Conservation (phyloP, 1,140 invertebrate species). For the Argopecten irradians region DNA sequence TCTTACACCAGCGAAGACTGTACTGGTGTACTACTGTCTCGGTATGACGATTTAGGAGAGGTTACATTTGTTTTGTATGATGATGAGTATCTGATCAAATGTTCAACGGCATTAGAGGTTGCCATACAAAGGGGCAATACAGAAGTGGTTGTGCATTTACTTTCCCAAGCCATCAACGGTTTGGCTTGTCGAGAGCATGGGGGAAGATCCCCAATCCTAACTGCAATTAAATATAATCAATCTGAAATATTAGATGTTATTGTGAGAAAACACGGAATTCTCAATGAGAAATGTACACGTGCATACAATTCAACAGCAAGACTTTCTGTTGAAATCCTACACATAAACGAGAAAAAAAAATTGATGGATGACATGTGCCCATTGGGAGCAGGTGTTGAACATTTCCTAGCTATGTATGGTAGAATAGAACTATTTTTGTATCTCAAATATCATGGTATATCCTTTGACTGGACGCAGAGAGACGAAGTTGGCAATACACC, state of each 20-base stretch:
- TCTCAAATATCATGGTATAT: not conserved
- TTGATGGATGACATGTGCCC: too few species aligned
- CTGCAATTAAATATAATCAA: not conserved
- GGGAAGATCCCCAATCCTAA: not conserved
- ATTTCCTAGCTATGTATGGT: not conserved
- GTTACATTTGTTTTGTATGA: not conserved
- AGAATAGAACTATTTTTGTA: not conserved
- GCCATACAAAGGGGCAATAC: conserved; percentile 8
- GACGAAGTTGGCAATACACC: not conserved
- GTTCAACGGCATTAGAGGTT: conserved; percentile 24
- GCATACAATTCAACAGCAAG: too few species aligned
- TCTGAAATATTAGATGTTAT: not conserved
- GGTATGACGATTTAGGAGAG: too few species aligned
- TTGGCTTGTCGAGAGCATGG: not conserved
- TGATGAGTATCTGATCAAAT: not conserved
- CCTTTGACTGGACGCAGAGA: not conserved
- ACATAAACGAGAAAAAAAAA: too few species aligned
- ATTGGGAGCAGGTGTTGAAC: too few species aligned
- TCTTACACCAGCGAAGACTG: not conserved
- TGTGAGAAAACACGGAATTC: not conserved
- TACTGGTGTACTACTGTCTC: too few species aligned
- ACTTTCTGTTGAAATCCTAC: too few species aligned
- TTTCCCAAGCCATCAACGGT: too few species aligned
- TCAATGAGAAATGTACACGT: not conserved
- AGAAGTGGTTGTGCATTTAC: too few species aligned